Conservation (phyloP, 2,888 invertebrate species). For the Autographa gamma region DNA sequence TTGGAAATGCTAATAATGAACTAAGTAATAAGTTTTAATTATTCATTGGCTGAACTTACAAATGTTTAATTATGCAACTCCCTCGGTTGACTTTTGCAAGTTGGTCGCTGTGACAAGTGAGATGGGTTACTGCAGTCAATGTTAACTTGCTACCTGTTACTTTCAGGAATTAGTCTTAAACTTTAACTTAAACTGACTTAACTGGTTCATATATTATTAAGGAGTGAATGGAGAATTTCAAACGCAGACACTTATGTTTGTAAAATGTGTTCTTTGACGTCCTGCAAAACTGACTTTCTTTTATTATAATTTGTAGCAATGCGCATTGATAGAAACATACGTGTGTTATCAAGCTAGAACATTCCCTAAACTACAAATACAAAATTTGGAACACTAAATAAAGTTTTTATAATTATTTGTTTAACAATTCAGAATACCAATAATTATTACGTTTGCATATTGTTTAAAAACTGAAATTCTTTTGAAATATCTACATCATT, state of each 20-base stretch:
- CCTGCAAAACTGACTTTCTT: too few species aligned
- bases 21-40: conserved; percentile 55
- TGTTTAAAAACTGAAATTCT: too few species aligned
- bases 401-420: too few species aligned
- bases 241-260: neutral
- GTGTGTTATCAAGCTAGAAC: too few species aligned
- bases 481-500: too few species aligned
- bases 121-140: conserved; percentile 24
- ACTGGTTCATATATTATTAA: neutral
- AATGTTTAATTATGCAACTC: conserved; percentile 58
- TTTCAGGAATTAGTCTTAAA: conserved; percentile 4
- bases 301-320: too few species aligned
- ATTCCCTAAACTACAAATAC: too few species aligned
- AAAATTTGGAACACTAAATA: too few species aligned
- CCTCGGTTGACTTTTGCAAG: conserved; percentile 48
- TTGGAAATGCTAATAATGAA: conserved; percentile 39
- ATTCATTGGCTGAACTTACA: conserved; percentile 51
- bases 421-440: too few species aligned
- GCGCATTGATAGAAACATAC: too few species aligned
- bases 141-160: conserved; percentile 16
- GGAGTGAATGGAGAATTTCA: neutral
- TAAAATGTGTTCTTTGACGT: neutral
- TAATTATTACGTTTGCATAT: too few species aligned
- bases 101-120: conserved; percentile 38
- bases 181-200: neutral